These are phyloP conservation scores for Chaetophractus vellerosus DNA, from an alignment of 2,797 vertebrate genomes.

Conservation along the genomic window DNA sequence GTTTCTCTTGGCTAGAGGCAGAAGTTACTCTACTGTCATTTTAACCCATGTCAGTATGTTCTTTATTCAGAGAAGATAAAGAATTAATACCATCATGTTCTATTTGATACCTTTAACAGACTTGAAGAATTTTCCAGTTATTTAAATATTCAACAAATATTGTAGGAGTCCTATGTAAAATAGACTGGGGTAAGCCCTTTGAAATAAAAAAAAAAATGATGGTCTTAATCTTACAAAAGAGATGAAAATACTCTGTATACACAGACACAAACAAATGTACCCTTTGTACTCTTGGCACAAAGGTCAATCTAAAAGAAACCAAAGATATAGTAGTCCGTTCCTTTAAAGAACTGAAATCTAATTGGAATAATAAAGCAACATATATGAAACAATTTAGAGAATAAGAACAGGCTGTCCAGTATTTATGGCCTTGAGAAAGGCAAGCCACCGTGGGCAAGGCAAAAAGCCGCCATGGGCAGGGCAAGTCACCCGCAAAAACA, in stretches of 20 bases:
- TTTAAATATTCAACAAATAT: slow-evolving; percentile 40
- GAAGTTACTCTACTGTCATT: background rate
- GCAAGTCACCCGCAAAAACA: no score
- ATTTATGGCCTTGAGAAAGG: no score
- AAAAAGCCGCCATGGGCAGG: no score
- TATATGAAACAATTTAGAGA: slow-evolving; percentile 25
- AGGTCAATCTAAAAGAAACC: slow-evolving; percentile 43
- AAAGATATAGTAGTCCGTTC: background rate
- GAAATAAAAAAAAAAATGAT: background rate
- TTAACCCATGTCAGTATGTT: slow-evolving; percentile 23
- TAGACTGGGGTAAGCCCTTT: slow-evolving; percentile 1
- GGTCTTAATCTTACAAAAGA: background rate
- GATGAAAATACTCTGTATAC: slow-evolving; percentile 1
- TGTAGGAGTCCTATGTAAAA: background rate
- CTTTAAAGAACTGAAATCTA: slow-evolving; percentile 17
- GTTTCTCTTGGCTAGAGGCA: background rate
- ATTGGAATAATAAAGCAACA: background rate
- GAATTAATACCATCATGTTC: slow-evolving; percentile 30
- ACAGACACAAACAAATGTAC: background rate
- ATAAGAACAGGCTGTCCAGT: background rate
- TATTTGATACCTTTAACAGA: slow-evolving; percentile 32
- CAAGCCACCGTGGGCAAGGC: no score
- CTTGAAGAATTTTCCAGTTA: slow-evolving; percentile 57
- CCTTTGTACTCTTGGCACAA: slow-evolving; percentile 31
- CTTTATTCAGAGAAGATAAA: background rate